Evolutionary conservation across 2,888 invertebrate genomes (phyloP), one percentile per base, ranked within the genome.

Genomic region (Trypoxylon attenuatum): DNA sequence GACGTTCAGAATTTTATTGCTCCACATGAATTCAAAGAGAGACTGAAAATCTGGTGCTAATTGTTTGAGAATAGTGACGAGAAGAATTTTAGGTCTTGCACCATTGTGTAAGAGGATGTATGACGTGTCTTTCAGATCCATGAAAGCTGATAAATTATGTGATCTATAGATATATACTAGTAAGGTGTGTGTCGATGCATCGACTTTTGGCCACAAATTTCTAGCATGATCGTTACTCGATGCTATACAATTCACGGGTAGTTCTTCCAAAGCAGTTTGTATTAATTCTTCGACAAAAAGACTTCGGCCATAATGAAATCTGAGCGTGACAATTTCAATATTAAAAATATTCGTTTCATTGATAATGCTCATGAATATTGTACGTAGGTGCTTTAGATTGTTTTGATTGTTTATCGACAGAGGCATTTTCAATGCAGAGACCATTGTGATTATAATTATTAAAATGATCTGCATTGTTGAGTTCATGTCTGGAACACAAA

Each of bases 1-100:
- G 1, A 69, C 15, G 6, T 65, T 52, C 2, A 69, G 23, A 16
- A 65, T 57, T 2, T 46, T 42, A 4, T 43, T 38, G 3, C n/a
- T 22, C 46, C 54, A 54, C 54, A 54, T 38, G 4, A 21, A n/a
- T 13, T 19, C 15, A 0, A 54, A 13, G 13, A 46, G 18, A 4
- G 16, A 16, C 2, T 46, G 15, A 23, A 54, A 39, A 23, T 39
- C 45, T 3, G 10, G 18, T 6, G 16, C 25, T 16, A 15, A 6
- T 8, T 54, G n/a, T 19, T 46, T n/a, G 29, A 39, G 19, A 1
- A 19, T 19, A 8, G 39, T 6, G 6, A 52, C 19, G 15, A 42
- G 18, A 3, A 52, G 13, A 27, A 52, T 10, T 27, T 42, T 52
- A 4, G 52, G 52, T 5, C 2, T 23, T 2, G 6, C 16, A 2